Percentiles rank a stretch among this genome's conserved stretches.
Evolutionary conservation across 2,113 vertebrate genomes (phyloP).

Genomic region (Gasterosteus aculeatus): DNA sequence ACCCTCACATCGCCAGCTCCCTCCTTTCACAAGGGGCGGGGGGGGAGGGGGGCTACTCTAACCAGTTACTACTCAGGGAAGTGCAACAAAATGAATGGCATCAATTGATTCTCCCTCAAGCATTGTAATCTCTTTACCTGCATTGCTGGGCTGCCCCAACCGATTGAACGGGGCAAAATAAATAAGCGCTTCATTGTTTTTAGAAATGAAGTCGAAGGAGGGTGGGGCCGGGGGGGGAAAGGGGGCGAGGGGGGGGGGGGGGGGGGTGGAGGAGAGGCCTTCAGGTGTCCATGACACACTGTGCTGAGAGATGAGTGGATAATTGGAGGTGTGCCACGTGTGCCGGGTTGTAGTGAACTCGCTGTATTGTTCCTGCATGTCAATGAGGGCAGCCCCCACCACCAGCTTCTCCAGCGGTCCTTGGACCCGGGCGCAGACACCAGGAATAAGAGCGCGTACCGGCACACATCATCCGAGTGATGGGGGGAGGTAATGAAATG

Average conservation of each 20-base stretch:
- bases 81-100: constrained; percentile 67
- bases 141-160: constrained; percentile 58
- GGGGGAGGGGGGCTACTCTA: constrained; percentile 45
- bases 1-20: constrained; percentile 37
- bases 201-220: constrained; percentile 54
- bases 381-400: constrained; percentile 38
- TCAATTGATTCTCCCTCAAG: constrained; percentile 75
- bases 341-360: constrained; percentile 32
- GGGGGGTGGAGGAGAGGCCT: constrained; percentile 31
- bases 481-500: constrained; percentile 52
- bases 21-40: constrained; percentile 36
- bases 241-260: constrained; percentile 13
- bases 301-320: constrained; percentile 67
- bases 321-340: constrained; percentile 63
- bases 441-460: constrained; percentile 1
- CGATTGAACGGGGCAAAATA: constrained; percentile 74
- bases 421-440: constrained; percentile 14
- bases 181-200: constrained; percentile 74
- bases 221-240: background rate
- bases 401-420: constrained; percentile 19
- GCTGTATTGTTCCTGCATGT: constrained; percentile 49
- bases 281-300: constrained; percentile 58
- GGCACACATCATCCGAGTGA: constrained; percentile 24
- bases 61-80: constrained; percentile 48
- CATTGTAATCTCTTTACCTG: constrained; percentile 78